Percentiles rank a stretch among this genome's conserved stretches.
These are phyloP conservation scores for Platysteira castanea DNA, from an alignment of 2,113 vertebrate genomes.

Conservation along the genomic window DNA sequence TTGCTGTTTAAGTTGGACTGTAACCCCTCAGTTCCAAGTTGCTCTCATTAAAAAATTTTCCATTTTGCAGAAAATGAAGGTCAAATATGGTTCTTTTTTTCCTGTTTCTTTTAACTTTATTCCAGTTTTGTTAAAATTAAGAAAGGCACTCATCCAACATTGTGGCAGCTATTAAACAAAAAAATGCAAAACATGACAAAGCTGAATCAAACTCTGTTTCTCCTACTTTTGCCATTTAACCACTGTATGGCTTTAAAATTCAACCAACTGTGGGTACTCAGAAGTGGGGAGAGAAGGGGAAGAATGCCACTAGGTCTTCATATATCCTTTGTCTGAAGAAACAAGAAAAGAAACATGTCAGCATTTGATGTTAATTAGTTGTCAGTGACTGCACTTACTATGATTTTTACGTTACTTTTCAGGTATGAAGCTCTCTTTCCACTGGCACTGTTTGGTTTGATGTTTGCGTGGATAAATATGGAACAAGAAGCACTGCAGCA, in stretches of 20 bases:
- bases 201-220: background rate
- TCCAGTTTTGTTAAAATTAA: background rate
- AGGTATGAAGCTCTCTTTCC: conserved; percentile 95
- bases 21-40: background rate
- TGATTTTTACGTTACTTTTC: background rate
- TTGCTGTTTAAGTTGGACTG: background rate
- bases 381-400: background rate
- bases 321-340: background rate
- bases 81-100: background rate
- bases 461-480: conserved; percentile 91
- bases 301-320: background rate
- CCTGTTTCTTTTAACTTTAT: background rate
- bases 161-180: background rate
- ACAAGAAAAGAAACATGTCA: background rate
- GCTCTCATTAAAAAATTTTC: background rate
- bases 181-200: background rate
- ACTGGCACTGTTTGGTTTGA: conserved; percentile 83
- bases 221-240: background rate
- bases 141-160: background rate
- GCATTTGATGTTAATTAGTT: background rate
- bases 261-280: background rate
- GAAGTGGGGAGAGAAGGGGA: background rate
- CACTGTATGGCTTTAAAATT: background rate
- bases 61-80: background rate
- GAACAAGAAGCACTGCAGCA: conserved; percentile 85